phyloP scores from a whole-genome alignment of 1,140 invertebrate genomes.

The Gryllus bimaculatus region DNA sequence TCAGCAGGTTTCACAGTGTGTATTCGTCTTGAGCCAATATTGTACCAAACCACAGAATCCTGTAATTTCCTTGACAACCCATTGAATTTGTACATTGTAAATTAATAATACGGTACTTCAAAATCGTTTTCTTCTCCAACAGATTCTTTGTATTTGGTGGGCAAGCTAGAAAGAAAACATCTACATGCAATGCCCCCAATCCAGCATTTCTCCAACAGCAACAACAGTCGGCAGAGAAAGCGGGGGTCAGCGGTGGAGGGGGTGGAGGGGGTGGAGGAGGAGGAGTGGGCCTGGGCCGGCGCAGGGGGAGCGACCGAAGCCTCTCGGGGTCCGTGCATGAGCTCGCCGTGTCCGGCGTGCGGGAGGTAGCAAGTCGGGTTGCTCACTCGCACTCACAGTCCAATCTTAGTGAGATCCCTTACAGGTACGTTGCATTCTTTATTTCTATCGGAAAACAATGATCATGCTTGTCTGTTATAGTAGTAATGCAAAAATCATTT shows the following conservation, averaged over 20 bases:
- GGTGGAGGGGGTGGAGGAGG: constrained; percentile 36
- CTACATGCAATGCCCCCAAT: constrained; percentile 48
- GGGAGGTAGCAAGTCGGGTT: constrained; percentile 45
- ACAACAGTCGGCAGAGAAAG: constrained; percentile 29
- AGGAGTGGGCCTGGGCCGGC: constrained; percentile 39
- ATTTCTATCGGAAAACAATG: not conserved
- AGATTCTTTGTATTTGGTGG: constrained; percentile 85
- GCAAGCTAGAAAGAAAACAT: constrained; percentile 71
- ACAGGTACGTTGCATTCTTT: constrained; percentile 46
- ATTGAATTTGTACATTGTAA: too few relatives aligned
- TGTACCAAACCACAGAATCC: too few relatives aligned
- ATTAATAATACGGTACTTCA: not conserved
- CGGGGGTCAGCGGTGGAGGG: constrained; percentile 49
- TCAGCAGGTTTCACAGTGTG: too few relatives aligned
- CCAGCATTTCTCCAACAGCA: constrained; percentile 33
- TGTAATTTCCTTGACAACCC: too few relatives aligned
- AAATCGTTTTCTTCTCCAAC: constrained; percentile 1
- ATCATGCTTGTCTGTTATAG: not conserved
- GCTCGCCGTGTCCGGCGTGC: constrained; percentile 51
- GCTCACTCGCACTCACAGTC: constrained; percentile 70
- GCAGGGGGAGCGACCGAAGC: constrained; percentile 69
- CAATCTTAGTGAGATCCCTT: constrained; percentile 67
- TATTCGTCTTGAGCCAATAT: too few relatives aligned
- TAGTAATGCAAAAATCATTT: too few relatives aligned
- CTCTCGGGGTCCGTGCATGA: constrained; percentile 72